Conservation (phyloP, 1,140 invertebrate genomes). For the Tribolium madens region DNA sequence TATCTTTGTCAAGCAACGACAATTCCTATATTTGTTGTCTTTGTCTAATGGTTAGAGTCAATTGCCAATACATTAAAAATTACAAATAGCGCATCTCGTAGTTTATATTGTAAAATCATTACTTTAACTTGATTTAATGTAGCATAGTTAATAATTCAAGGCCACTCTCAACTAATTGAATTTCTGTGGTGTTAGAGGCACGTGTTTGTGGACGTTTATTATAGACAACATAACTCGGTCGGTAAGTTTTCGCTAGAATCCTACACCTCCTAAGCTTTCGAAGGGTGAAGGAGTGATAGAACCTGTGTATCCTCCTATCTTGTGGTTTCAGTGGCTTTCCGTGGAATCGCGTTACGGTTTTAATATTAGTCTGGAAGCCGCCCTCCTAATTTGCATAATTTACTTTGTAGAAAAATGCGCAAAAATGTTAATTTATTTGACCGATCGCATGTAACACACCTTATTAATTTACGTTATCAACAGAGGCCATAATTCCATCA, state of each 20-base stretch:
- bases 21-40: too few species aligned
- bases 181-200: slow-evolving; percentile 27
- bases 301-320: slow-evolving; percentile 23
- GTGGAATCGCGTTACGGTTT: slow-evolving; percentile 12
- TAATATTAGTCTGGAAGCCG: too few species aligned
- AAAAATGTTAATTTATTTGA: slow-evolving; percentile 11
- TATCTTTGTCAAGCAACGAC: too few species aligned
- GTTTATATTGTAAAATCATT: too few species aligned
- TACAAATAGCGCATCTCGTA: too few species aligned
- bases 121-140: too few species aligned
- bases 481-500: not conserved
- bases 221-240: slow-evolving; percentile 18
- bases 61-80: too few species aligned
- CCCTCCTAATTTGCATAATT: slow-evolving; percentile 20
- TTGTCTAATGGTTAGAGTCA: too few species aligned
- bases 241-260: slow-evolving; percentile 17
- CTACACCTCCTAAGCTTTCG: slow-evolving; percentile 6
- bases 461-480: slow-evolving; percentile 17
- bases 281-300: slow-evolving; percentile 29
- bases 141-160: slow-evolving; percentile 27
- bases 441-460: not conserved
- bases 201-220: slow-evolving; percentile 33
- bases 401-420: not conserved
- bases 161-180: slow-evolving; percentile 27
- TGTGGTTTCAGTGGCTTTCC: slow-evolving; percentile 33